Percentiles rank a stretch among this genome's conserved stretches.
These are phyloP conservation scores for Bombus terrestris DNA, from an alignment of 1,140 invertebrate species.

Conservation along the genomic window DNA sequence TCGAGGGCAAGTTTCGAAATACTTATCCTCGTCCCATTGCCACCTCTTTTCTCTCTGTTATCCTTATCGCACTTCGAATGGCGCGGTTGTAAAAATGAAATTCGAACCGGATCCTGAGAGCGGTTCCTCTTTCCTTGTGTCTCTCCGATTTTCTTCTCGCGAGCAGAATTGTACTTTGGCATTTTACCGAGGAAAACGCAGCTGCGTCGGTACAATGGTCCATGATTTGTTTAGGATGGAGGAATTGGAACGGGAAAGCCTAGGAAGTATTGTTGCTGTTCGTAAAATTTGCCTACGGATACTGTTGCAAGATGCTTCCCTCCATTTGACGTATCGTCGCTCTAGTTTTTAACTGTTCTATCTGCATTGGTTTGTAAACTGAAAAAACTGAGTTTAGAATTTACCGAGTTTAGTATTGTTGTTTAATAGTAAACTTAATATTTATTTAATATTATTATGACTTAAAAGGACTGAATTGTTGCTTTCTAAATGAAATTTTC, in stretches of 20 bases:
- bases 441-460: too few relatives aligned
- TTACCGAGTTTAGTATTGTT: too few relatives aligned
- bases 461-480: too few relatives aligned
- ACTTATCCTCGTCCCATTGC: neutral
- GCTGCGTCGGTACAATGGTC: neutral
- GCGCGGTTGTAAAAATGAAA: conserved; percentile 45
- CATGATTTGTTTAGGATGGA: neutral
- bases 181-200: conserved; percentile 28
- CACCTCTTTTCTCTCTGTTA: neutral
- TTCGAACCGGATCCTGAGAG: conserved; percentile 3
- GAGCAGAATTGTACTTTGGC: conserved; percentile 14
- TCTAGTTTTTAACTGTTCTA: too few relatives aligned
- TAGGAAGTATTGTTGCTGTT: neutral
- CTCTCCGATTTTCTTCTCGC: neutral
- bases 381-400: too few relatives aligned
- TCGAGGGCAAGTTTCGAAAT: conserved; percentile 23
- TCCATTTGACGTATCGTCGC: too few relatives aligned
- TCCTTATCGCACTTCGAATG: neutral
- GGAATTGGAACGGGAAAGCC: neutral
- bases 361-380: too few relatives aligned
- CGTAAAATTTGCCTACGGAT: neutral
- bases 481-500: too few relatives aligned
- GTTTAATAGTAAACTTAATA: too few relatives aligned
- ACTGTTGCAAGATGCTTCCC: too few relatives aligned
- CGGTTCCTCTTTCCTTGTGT: neutral